Conservation (phyloP, 2,113 vertebrate species). For the Acanthisitta chloris region DNA sequence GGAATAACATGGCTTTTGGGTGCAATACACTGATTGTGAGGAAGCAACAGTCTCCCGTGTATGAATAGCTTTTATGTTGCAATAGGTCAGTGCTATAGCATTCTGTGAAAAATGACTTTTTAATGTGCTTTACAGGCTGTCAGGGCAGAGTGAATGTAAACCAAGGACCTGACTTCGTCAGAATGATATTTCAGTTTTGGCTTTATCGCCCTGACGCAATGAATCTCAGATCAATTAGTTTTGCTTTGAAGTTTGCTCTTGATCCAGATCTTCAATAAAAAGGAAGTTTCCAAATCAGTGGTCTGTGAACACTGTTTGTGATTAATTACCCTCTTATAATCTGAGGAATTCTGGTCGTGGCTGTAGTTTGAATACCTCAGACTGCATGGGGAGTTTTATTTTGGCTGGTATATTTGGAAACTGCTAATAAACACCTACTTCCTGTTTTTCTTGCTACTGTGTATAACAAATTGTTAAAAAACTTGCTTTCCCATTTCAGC, state of each 20-base stretch:
- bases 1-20: constrained; percentile 61
- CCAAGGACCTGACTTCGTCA: background rate
- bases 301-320: constrained; percentile 77
- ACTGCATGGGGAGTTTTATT: constrained; percentile 76
- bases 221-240: constrained; percentile 76
- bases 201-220: constrained; percentile 68
- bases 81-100: constrained; percentile 17
- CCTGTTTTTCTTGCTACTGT: constrained; percentile 83
- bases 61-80: constrained; percentile 51
- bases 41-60: constrained; percentile 43
- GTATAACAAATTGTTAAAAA: constrained; percentile 73
- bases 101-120: constrained; percentile 48
- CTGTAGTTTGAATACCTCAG: constrained; percentile 79
- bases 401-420: constrained; percentile 84
- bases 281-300: constrained; percentile 79
- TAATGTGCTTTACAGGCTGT: constrained; percentile 50
- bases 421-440: constrained; percentile 80
- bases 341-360: constrained; percentile 76
- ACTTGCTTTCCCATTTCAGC: constrained; percentile 63
- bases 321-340: constrained; percentile 84
- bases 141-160: constrained; percentile 47
- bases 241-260: constrained; percentile 76
- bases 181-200: constrained; percentile 45
- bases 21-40: constrained; percentile 21
- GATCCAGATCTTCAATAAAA: constrained; percentile 77